Evolutionary conservation across 2,113 vertebrate species (phyloP).

Genomic region (Mustelus asterias): DNA sequence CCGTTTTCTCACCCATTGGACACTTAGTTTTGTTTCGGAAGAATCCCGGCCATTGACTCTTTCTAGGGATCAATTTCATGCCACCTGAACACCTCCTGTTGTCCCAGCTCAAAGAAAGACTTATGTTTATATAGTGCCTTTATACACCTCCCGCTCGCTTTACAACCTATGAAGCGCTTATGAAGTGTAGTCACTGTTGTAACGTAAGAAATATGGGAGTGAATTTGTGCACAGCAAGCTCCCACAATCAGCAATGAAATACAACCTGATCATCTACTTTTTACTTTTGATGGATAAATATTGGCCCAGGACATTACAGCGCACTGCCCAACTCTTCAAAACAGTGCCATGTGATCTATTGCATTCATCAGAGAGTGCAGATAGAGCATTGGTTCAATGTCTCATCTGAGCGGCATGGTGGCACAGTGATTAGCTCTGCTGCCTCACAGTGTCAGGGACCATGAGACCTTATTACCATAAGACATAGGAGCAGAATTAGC

Average conservation of each 20-base stretch:
- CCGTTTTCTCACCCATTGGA: no score
- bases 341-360: background rate
- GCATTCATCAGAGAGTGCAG: background rate
- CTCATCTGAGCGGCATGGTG: background rate
- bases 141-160: no score
- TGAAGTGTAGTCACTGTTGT: background rate
- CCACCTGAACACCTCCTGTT: background rate
- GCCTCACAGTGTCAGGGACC: no score
- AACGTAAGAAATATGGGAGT: background rate
- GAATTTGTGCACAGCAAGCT: background rate
- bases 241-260: background rate
- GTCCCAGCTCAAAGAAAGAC: background rate
- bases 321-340: background rate
- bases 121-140: no score
- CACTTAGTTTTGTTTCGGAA: no score
- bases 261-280: background rate
- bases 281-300: background rate
- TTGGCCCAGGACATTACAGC: background rate
- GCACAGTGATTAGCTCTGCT: no score
- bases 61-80: background rate
- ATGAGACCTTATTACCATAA: no score
- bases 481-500: no score
- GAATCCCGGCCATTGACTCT: background rate
- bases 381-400: background rate
- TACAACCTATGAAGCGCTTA: no score